phyloP scores from a whole-genome alignment of 2,113 vertebrate genomes.

The Cephalopterus ornatus region DNA sequence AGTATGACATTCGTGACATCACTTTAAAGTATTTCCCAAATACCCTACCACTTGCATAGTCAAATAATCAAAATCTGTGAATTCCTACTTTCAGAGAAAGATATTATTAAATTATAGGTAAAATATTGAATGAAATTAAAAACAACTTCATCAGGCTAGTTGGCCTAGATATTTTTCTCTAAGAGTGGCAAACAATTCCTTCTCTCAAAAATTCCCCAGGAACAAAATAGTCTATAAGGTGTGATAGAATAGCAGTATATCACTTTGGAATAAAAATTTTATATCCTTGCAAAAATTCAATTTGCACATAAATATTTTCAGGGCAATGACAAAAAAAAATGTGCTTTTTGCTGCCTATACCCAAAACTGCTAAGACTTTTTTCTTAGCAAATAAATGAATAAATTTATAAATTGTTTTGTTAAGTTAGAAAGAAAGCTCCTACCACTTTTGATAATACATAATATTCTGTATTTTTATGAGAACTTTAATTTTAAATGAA shows the following conservation, averaged over 20 bases:
- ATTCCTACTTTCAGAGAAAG: not conserved
- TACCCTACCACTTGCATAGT: not conserved
- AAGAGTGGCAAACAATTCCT: not conserved
- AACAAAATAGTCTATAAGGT: not conserved
- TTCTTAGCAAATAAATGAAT: not conserved
- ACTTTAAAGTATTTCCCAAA: not conserved
- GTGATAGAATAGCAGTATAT: not conserved
- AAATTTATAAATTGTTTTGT: not conserved
- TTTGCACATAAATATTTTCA: not conserved
- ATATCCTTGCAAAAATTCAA: not conserved
- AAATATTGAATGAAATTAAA: not conserved
- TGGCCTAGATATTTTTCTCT: not conserved
- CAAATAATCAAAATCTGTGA: not conserved
- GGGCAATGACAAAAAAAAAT: not conserved
- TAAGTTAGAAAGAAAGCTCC: not conserved
- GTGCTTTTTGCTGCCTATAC: not conserved
- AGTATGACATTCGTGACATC: not conserved
- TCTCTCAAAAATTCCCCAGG: not conserved
- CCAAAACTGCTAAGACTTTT: not conserved
- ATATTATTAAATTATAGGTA: not conserved
- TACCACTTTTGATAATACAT: not conserved
- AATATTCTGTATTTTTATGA: not conserved
- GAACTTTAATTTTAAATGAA: not conserved
- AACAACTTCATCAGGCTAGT: not conserved
- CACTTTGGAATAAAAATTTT: not conserved